phyloP scores from a whole-genome alignment of 2,113 vertebrate species.

The Hippocampus barbouri region DNA sequence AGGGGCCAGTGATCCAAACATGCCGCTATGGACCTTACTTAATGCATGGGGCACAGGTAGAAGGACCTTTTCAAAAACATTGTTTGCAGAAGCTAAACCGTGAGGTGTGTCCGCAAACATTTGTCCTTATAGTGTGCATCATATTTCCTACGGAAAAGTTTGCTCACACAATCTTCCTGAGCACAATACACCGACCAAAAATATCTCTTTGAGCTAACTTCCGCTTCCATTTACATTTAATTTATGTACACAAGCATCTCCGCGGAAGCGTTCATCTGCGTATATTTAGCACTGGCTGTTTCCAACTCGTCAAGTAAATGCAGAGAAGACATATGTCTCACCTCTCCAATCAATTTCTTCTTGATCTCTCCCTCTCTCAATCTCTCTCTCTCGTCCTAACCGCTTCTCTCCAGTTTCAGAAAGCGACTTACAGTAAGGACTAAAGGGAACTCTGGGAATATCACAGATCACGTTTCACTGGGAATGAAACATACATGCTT shows the following conservation, averaged over 20 bases:
- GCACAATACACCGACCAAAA: not conserved
- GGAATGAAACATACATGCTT: conserved; percentile 14
- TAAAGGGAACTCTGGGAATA: conserved; percentile 1
- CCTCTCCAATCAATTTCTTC: conserved; percentile 32
- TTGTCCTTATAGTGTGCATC: not conserved
- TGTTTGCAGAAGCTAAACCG: not conserved
- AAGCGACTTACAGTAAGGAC: conserved; percentile 8
- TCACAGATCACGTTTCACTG: not conserved
- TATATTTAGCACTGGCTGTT: too few species aligned
- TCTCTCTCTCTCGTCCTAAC: conserved; percentile 6
- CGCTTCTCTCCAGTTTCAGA: conserved; percentile 23
- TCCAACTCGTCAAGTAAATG: conserved; percentile 11
- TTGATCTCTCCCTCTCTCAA: conserved; percentile 10
- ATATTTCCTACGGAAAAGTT: not conserved
- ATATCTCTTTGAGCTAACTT: conserved; percentile 5
- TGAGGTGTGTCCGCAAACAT: not conserved
- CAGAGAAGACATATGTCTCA: conserved; percentile 16
- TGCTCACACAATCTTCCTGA: not conserved
- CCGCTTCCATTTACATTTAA: not conserved
- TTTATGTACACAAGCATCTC: too few species aligned
- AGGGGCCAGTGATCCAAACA: not conserved
- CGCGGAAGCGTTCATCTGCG: too few species aligned
- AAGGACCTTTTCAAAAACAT: not conserved
- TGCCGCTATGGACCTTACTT: not conserved
- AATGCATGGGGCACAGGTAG: not conserved